Evolutionary conservation across 2,888 invertebrate species (phyloP).

Genomic region (Bimastos eiseni): DNA sequence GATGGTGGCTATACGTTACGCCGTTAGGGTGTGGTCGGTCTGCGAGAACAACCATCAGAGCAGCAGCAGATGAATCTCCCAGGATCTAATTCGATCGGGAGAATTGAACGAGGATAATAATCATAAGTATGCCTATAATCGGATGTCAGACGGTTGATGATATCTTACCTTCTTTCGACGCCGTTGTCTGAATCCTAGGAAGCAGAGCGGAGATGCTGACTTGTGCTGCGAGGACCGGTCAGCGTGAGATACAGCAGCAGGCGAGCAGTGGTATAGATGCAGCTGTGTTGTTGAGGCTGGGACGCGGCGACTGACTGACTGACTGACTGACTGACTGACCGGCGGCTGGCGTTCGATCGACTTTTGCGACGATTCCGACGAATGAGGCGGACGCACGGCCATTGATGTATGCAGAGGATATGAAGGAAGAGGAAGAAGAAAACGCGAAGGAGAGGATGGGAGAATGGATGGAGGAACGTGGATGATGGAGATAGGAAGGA

Average conservation of each 20-base stretch:
- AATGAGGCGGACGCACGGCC: not conserved
- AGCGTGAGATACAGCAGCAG: not conserved
- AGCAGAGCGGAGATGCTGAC: not conserved
- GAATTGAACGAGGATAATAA: not conserved
- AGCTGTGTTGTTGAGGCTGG: not conserved
- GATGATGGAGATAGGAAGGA: not conserved
- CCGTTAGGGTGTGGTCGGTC: not conserved
- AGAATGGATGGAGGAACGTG: constrained; percentile 66
- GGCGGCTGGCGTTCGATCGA: not conserved
- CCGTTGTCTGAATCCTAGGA: not conserved
- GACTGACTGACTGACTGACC: not conserved
- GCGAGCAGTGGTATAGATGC: not conserved
- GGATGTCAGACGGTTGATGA: not conserved
- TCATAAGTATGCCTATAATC: not conserved
- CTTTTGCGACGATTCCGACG: not conserved
- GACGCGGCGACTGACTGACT: not conserved
- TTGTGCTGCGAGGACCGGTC: not conserved
- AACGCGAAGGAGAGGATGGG: not conserved
- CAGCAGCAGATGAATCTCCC: not conserved
- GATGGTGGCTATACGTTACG: not conserved
- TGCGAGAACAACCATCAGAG: not conserved
- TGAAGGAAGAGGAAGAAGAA: not conserved
- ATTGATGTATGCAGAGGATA: not conserved
- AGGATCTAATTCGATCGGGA: not conserved
- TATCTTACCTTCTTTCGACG: not conserved